Evolutionary conservation across 2,888 invertebrate genomes (phyloP), one percentile per base, ranked within the genome.

Genomic region (Plagodis pulveraria): DNA sequence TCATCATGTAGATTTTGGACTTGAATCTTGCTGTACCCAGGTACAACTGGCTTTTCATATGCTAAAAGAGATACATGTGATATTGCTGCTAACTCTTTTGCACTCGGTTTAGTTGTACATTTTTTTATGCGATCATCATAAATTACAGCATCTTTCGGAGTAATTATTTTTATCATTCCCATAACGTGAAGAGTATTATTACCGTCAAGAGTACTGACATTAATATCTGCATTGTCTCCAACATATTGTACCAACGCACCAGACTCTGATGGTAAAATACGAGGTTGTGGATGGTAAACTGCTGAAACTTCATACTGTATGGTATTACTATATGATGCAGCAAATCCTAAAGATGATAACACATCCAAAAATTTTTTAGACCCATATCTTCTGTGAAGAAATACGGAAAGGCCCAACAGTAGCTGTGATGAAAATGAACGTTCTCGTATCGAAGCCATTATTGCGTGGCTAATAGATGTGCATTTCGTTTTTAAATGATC

Each of bases 401-500:
- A 78, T 69, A 73, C 74, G 50, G 72, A 70, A 67, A 80, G 71
- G 56, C 63, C 48, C 32, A 69, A 54, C 64, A 70, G 73, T 68
- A 80, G 65, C 67, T 70, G 68, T 60, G 76, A 80, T 56, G 67
- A 69, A 70, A 73, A 73, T 33, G 70, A 71, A 38, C 67, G 65
- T 61, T 59, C 59, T 43, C 69, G 65, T 57, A 65, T 54, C 42
- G 65, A 50, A 74, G 73, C 56, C 71, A 81, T 79, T 53, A 83
- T 81, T 57, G 68, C 58, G 60, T 83, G 83, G 42, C 70, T 69
- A 54, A 83, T 77, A 45, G 76, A 56, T 58, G 76, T 80, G 58
- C 78, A 79, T 76, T 79, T 77, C 56, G 70, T 75, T 73, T 76
- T 74, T 66, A 74, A 71, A 72, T 78, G 57, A 58, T 69, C 65